Conservation (phyloP, 2,888 invertebrate species). For the Dione vanillae region DNA sequence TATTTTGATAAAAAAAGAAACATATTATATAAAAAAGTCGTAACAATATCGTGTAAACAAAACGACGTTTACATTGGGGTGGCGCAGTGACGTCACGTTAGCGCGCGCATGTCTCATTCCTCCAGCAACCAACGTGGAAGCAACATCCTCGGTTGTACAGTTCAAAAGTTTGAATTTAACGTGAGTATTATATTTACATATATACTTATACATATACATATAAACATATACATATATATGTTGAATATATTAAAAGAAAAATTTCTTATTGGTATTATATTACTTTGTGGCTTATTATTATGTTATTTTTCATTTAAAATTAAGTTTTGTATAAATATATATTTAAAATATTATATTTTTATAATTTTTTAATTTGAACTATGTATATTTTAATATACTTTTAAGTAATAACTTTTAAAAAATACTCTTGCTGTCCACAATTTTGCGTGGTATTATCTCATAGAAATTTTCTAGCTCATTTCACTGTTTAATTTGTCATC, state of each 20-base stretch:
- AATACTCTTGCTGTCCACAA: neutral
- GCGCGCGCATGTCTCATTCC: slow-evolving; percentile 23
- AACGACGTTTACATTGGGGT: slow-evolving; percentile 22
- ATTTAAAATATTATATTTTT: too few species aligned
- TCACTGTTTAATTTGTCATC: slow-evolving; percentile 3
- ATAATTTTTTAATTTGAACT: too few species aligned
- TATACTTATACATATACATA: neutral
- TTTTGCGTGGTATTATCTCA: neutral
- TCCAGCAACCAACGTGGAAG: neutral
- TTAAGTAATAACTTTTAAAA: neutral
- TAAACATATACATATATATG: neutral
- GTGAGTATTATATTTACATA: neutral
- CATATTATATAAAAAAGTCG: neutral
- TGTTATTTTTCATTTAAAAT: too few species aligned
- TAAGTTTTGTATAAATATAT: too few species aligned
- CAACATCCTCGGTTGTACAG: neutral
- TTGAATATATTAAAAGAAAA: too few species aligned
- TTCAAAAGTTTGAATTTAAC: neutral
- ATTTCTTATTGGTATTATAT: too few species aligned
- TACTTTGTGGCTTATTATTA: too few species aligned
- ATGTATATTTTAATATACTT: too few species aligned
- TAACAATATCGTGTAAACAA: neutral
- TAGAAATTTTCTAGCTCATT: neutral
- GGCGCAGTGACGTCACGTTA: slow-evolving; percentile 33
- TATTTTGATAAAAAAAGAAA: too few species aligned